A percentile compares a stretch with the other conserved stretches of the same genome.
These are phyloP conservation scores for Trissolcus basalis DNA, from an alignment of 1,140 invertebrate species.

Conservation along the genomic window DNA sequence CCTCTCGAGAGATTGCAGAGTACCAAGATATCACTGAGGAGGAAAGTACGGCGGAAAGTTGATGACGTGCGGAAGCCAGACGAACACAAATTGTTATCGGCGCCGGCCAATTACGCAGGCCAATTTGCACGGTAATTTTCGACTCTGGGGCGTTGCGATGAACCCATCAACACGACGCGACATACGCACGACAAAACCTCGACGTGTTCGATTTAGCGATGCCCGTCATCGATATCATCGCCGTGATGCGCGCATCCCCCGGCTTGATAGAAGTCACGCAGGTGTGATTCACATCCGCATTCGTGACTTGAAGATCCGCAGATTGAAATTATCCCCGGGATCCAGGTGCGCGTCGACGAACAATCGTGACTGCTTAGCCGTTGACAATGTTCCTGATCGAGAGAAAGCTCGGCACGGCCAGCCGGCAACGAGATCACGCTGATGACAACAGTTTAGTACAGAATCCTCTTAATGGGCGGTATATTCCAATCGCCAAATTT, in stretches of 20 bases:
- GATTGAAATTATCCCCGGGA: conserved; percentile 6
- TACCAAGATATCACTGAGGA: no score
- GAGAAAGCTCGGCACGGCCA: no score
- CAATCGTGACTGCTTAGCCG: conserved; percentile 16
- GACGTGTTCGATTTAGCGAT: not conserved
- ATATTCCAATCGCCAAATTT: no score
- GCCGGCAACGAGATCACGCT: no score
- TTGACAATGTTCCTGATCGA: no score
- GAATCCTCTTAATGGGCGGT: no score
- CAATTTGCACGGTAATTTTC: conserved; percentile 52
- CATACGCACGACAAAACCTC: not conserved
- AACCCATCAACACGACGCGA: not conserved
- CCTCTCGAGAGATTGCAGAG: no score
- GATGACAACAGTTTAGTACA: no score
- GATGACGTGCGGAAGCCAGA: not conserved
- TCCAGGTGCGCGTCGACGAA: conserved; percentile 22
- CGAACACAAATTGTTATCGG: conserved; percentile 16
- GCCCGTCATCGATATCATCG: no score
- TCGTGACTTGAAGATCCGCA: conserved; percentile 32
- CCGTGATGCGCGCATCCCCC: conserved; percentile 17
- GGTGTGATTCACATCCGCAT: conserved; percentile 52
- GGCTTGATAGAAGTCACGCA: conserved; percentile 30
- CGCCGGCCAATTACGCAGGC: conserved; percentile 29
- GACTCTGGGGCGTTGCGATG: conserved; percentile 1
- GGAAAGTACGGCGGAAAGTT: not conserved